These are phyloP conservation scores for Tragopan temminckii DNA, from an alignment of 2,797 vertebrate genomes.

Conservation along the genomic window DNA sequence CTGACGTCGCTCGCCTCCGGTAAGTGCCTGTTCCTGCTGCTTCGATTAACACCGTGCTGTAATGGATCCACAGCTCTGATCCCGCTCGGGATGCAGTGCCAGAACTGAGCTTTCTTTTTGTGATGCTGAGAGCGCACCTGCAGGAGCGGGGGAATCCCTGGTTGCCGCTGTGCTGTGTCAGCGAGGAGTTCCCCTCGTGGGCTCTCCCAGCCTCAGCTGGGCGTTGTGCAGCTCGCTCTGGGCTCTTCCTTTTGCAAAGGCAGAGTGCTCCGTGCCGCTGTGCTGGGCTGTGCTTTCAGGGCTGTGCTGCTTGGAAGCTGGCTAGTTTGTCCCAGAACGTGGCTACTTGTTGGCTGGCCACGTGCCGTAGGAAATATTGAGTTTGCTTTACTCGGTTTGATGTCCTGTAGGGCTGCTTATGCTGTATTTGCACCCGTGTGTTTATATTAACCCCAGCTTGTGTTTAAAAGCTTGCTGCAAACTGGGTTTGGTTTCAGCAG, in stretches of 20 bases:
- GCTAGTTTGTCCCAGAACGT: not conserved
- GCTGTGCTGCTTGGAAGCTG: not conserved
- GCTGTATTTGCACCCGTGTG: not conserved
- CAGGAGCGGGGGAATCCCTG: slow-evolving; percentile 80
- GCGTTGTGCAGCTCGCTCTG: slow-evolving; percentile 44
- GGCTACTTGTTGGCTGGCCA: not conserved
- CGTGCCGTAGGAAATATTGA: not conserved
- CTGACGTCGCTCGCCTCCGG: not conserved
- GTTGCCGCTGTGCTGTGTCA: slow-evolving; percentile 65
- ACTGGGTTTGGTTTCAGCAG: slow-evolving; percentile 12
- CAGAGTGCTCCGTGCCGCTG: not conserved
- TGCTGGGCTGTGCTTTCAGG: not conserved
- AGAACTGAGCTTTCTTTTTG: not conserved
- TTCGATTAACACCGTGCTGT: not conserved
- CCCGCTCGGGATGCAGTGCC: rapidly evolving
- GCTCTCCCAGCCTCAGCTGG: slow-evolving; percentile 36
- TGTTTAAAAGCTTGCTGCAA: not conserved
- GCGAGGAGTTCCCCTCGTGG: slow-evolving; percentile 74
- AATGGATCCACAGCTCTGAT: rapidly evolving
- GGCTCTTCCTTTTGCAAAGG: not conserved
- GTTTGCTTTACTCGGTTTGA: not conserved
- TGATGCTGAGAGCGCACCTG: slow-evolving; percentile 71
- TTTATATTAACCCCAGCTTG: not conserved
- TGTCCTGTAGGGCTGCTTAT: not conserved
- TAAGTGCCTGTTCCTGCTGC: not conserved